Percentiles rank a stretch among this genome's conserved stretches.
These are phyloP conservation scores for Seira ritae DNA, from an alignment of 2,888 invertebrate genomes.

Conservation along the genomic window DNA sequence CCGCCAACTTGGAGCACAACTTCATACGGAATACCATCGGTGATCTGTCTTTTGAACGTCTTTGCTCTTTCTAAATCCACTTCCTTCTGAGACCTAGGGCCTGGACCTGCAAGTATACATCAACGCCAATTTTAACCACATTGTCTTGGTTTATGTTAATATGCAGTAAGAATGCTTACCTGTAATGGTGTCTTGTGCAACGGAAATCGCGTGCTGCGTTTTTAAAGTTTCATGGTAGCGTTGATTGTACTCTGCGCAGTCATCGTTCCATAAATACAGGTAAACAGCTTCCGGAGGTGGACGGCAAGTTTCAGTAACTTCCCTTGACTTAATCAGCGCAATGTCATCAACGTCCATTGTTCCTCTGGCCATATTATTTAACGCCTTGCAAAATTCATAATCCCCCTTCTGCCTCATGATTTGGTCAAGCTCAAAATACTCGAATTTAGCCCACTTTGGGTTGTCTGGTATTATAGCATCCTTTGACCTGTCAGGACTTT, in stretches of 20 bases:
- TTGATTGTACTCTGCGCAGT: conserved; percentile 46
- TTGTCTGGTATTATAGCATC: not conserved
- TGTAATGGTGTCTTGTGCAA: too few relatives aligned
- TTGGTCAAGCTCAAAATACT: conserved; percentile 38
- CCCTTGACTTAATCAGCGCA: conserved; percentile 16
- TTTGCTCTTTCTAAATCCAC: too few relatives aligned
- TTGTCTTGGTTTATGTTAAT: too few relatives aligned
- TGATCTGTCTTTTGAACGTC: too few relatives aligned
- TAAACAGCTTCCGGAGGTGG: conserved; percentile 54
- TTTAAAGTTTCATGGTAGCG: conserved; percentile 2
- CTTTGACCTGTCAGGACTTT: not conserved
- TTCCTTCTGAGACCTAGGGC: too few relatives aligned
- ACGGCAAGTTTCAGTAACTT: conserved; percentile 8
- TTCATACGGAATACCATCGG: conserved; percentile 68
- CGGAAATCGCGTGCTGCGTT: conserved; percentile 13
- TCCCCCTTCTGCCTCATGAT: conserved; percentile 64
- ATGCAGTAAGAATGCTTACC: too few relatives aligned
- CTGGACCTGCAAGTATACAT: too few relatives aligned
- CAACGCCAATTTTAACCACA: too few relatives aligned
- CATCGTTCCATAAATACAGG: conserved; percentile 55
- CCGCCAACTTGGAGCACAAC: conserved; percentile 68
- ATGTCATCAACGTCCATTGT: conserved; percentile 41
- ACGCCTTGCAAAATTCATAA: conserved; percentile 41
- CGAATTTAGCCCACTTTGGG: conserved; percentile 34
- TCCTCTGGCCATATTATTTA: conserved; percentile 60